Conservation (phyloP, 2,797 vertebrate species). For the Morus bassanus region DNA sequence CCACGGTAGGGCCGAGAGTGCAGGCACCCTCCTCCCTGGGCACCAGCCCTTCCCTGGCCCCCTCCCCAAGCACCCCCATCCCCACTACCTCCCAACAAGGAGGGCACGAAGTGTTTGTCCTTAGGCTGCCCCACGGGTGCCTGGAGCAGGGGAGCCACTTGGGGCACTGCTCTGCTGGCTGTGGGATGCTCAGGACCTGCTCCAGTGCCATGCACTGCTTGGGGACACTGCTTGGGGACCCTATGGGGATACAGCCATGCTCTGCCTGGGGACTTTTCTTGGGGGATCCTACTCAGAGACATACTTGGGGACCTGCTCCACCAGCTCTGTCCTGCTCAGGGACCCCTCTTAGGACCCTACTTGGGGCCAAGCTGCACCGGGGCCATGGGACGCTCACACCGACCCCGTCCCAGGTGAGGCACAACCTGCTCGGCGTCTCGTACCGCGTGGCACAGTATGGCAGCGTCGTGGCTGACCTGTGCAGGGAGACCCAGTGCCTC, state of each 20-base stretch:
- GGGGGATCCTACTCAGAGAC: background rate
- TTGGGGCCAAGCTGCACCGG: background rate
- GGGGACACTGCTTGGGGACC: background rate
- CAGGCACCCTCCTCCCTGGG: background rate
- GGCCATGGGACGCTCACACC: background rate
- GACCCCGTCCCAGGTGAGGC: constrained; percentile 79
- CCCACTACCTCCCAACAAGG: background rate
- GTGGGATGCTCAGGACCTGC: background rate
- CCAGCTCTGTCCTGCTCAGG: background rate
- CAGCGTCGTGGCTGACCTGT: constrained; percentile 85
- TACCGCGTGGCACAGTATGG: constrained; percentile 91
- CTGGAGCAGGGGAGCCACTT: background rate
- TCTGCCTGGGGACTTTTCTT: background rate
- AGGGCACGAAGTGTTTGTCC: background rate
- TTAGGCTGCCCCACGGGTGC: background rate
- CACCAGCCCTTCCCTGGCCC: background rate
- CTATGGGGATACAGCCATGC: background rate
- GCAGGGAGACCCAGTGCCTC: constrained; percentile 84
- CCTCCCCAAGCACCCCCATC: background rate
- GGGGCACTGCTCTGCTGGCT: no score
- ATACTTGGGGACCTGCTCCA: background rate
- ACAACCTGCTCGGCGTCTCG: constrained; percentile 85
- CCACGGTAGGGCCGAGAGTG: constrained; percentile 75
- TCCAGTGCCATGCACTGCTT: no score
- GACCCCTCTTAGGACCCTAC: background rate